These are phyloP conservation scores for Halcyon badia DNA, from an alignment of 2,797 vertebrate species.

Conservation along the genomic window DNA sequence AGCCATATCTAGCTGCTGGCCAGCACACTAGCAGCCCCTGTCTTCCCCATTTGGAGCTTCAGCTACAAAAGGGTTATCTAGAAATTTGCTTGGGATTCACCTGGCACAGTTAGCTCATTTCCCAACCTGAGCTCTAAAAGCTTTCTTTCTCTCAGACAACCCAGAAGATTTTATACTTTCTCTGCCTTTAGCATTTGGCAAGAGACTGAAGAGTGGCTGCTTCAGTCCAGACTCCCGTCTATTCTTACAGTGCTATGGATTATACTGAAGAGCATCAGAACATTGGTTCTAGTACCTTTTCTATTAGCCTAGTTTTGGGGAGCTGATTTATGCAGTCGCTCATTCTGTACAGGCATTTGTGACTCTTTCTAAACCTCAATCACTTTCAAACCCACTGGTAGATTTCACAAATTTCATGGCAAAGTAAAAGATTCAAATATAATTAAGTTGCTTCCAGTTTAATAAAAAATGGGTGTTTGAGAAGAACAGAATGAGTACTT, in stretches of 20 bases:
- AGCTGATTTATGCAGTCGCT: background rate
- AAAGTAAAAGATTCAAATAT: background rate
- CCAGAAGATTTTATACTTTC: background rate
- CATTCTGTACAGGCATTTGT: background rate
- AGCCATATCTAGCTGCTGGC: background rate
- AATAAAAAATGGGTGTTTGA: background rate
- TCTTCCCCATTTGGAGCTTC: background rate
- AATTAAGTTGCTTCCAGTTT: background rate
- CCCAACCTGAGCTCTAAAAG: background rate
- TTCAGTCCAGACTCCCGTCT: rapidly evolving
- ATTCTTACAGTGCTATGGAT: background rate
- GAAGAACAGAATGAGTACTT: background rate
- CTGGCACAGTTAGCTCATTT: background rate
- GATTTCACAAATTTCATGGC: background rate
- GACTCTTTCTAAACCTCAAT: background rate
- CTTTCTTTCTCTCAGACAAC: background rate
- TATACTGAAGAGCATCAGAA: background rate
- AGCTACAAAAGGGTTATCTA: rapidly evolving
- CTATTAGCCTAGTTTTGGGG: background rate
- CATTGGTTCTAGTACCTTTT: background rate
- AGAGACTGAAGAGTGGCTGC: background rate
- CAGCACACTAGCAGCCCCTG: background rate
- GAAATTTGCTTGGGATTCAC: background rate
- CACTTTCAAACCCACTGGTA: background rate
- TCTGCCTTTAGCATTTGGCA: background rate